Evolutionary conservation across 92 coral and sea anemone genomes (phyloP), one percentile per base, ranked within the genome.

Genomic region (Bergia sp.): DNA sequence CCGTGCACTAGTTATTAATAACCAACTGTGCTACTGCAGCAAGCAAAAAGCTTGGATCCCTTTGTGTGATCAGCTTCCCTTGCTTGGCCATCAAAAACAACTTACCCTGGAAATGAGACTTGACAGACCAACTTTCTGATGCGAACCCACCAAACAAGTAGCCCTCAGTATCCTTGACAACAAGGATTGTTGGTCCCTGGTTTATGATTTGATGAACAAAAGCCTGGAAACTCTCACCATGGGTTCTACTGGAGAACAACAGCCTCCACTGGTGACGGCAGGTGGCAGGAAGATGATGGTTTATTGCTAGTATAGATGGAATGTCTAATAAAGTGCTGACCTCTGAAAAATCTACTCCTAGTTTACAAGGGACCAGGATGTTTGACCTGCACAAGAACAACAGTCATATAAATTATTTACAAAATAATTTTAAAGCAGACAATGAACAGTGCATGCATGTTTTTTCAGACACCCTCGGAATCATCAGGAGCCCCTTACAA

Each of bases 121-220:
- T 96, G 84, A 96, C 86, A 18, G 92, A 73, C 99, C 99, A 95
- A 87, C 98, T 95, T 74, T 89, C 80, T 5, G 99, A 95, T 4
- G 99, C 99, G 89, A 96, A 96, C 39, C 99, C 99, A 74, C 99
- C 99, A 95, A 96, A 96, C 37, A 95, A 72, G 75, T 92, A 91
- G 15, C 99, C 98, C 71, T 90, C 93, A 37, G 86, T 86, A 76
- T 96, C 99, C 73, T 84, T 90, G 41, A 92, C 91, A 13, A 95
- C 81, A 29, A 96, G 76, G 6, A 95, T 12, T 10, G 94, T 78
- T 40, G 99, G 99, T 0, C 99, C 99, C 89, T 96, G 99, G 84
- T 96, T 94, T 23, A 85, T 85, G 10, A 96, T 95, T 86, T 94
- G 94, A 75, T 95, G 99, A 9, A 96, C 88, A 41, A 96, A 92